Base-by-base conservation (phyloP, 2,797 vertebrate species). In the Gastrophryne carolinensis region DNA sequence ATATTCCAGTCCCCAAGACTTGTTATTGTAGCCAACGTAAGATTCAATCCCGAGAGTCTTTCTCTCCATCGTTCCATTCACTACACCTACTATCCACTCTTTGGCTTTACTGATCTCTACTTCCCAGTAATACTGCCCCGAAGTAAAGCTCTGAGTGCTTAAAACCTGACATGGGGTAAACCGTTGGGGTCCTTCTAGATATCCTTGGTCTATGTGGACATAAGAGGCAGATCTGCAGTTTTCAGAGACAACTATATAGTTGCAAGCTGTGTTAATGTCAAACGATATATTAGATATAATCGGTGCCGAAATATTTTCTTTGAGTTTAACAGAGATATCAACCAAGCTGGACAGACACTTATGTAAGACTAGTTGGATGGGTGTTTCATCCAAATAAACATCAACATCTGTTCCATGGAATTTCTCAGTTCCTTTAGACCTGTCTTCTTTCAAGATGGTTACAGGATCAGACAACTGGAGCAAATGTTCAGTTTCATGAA, bases 71-170 rank as follows among this genome's bases (percentile, higher is more conserved):
- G 17, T 71, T 5, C 34, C 32, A 29, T 71, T 49, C 15, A 41
- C 41, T 56, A 71, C 26, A 10, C 68, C 68, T 21, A 71, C 27
- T 47, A 57, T 44, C 68, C 68, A 71, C 11, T 60, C 37, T 7
- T 57, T 30, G 26, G 37, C 41, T 6, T 49, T 35, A 32, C 56
- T 58, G 17, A 44, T 26, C 5, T 71, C 52, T 17, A 70, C 67
- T 41, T 58, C 53, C 37, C 52, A 70, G 21, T 58, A 70, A 23
- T 34, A 34, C 17, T 60, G 12, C 19, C 53, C 37, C 7, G 54
- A 12, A 1, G 37, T 34, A 19, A 49, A 17, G 15, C 19, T 60
- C 12, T 27, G 32, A 27, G 17, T 17, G 19, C 68, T 61, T 23
- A 71, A 11, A 30, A 71, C 29, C 56, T 71, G 68, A 2, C 52